Percentiles rank a stretch among this genome's conserved stretches.
These are phyloP conservation scores for Euura lappo DNA, from an alignment of 1,140 invertebrate species.

Conservation along the genomic window DNA sequence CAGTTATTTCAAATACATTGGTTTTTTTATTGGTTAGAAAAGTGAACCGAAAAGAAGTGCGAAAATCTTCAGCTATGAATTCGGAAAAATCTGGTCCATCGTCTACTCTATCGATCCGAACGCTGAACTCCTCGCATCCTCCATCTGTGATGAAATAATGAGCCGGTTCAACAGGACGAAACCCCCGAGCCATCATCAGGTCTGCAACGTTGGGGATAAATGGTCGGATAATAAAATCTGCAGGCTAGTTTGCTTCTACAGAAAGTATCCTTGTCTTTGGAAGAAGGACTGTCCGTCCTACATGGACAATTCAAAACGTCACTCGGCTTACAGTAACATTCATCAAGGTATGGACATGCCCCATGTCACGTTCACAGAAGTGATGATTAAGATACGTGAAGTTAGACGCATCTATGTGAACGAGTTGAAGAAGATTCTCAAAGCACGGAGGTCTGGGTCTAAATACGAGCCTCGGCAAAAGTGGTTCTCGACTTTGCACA, in stretches of 20 bases:
- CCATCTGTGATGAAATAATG: background rate
- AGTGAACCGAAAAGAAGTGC: no score
- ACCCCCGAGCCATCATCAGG: conserved; percentile 13
- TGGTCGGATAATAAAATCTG: conserved; percentile 32
- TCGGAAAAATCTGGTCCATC: no score
- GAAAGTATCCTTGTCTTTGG: conserved; percentile 34
- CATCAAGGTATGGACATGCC: conserved; percentile 20
- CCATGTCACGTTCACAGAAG: conserved; percentile 25
- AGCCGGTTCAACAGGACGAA: background rate
- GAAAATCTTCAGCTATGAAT: no score
- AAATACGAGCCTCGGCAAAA: conserved; percentile 19
- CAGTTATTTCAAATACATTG: no score
- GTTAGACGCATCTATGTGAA: conserved; percentile 31
- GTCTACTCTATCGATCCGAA: no score
- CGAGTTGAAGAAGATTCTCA: conserved; percentile 30
- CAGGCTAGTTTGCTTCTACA: conserved; percentile 31
- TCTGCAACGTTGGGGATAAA: conserved; percentile 17
- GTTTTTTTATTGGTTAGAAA: no score
- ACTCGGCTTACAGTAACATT: conserved; percentile 33
- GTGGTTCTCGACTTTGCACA: conserved; percentile 35
- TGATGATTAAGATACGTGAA: conserved; percentile 37
- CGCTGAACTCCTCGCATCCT: no score
- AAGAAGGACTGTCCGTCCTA: conserved; percentile 32
- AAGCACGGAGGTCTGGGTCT: conserved; percentile 13
- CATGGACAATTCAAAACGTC: conserved; percentile 27